Evolutionary conservation across 1,140 invertebrate genomes (phyloP).

Genomic region (Melitaea cinxia): DNA sequence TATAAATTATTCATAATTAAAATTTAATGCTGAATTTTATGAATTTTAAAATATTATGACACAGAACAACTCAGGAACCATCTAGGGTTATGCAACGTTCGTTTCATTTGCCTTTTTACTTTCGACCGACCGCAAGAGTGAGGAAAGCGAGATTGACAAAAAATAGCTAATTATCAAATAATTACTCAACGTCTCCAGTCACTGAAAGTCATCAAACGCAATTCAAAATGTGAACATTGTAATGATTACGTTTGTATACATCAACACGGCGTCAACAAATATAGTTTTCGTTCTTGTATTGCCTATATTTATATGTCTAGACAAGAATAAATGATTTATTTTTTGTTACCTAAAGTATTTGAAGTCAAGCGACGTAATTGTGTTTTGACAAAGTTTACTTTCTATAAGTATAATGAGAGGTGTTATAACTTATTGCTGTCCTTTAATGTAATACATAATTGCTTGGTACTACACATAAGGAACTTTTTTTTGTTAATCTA

Average conservation of each 20-base stretch:
- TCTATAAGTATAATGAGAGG: neutral
- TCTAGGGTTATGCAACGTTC: constrained; percentile 34
- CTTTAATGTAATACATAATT: neutral
- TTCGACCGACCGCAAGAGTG: constrained; percentile 45
- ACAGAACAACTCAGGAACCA: constrained; percentile 8
- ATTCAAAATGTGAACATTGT: constrained; percentile 16
- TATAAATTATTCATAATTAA: too few relatives aligned
- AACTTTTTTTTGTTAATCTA: too few relatives aligned
- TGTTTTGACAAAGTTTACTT: neutral
- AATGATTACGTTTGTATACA: neutral
- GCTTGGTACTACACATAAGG: too few relatives aligned
- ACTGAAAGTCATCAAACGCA: constrained; percentile 21
- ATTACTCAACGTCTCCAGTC: constrained; percentile 33
- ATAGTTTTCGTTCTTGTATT: neutral
- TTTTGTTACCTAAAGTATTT: neutral
- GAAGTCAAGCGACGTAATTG: constrained; percentile 2
- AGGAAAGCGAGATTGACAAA: constrained; percentile 45
- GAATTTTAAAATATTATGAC: constrained; percentile 8
- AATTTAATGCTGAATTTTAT: too few relatives aligned
- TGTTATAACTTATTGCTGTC: neutral
- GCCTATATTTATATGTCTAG: constrained; percentile 8
- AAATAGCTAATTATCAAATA: constrained; percentile 44
- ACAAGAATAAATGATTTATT: constrained; percentile 2
- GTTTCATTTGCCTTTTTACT: constrained; percentile 36
- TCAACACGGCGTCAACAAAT: neutral